Evolutionary conservation across 2,888 invertebrate species (phyloP).

Genomic region (Trichogramma dendrolimi): DNA sequence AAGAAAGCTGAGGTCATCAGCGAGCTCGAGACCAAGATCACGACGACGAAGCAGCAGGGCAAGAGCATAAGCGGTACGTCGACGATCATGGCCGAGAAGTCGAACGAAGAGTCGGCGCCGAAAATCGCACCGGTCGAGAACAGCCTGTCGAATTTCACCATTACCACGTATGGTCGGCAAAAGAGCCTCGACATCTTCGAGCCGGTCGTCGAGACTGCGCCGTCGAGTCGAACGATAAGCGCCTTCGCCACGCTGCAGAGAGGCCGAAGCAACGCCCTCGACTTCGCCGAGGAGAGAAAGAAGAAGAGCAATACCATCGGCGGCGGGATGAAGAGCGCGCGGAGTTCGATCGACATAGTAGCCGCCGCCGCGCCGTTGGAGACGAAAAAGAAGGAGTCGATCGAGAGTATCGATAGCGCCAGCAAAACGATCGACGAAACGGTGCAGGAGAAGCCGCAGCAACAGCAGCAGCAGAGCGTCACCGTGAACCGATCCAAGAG

Average conservation of each 20-base stretch:
- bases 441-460: conserved; percentile 14
- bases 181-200: conserved; percentile 46
- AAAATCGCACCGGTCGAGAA: conserved; percentile 45
- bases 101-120: conserved; percentile 28
- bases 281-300: conserved; percentile 13
- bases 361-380: neutral
- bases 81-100: conserved; percentile 26
- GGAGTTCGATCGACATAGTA: conserved; percentile 23
- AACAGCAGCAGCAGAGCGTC: neutral
- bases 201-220: conserved; percentile 27
- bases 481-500: conserved; percentile 45
- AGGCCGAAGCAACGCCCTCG: conserved; percentile 15
- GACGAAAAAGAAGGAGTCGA: conserved; percentile 16
- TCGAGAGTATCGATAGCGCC: conserved; percentile 18
- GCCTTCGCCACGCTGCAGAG: conserved; percentile 25
- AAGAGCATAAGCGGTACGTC: conserved; percentile 1
- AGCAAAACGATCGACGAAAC: conserved; percentile 3
- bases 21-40: conserved; percentile 43
- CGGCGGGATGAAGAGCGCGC: conserved; percentile 8
- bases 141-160: conserved; percentile 46
- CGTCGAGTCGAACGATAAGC: neutral
- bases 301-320: neutral
- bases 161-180: conserved; percentile 45
- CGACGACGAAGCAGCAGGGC: conserved; percentile 22
- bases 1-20: conserved; percentile 39